Evolutionary conservation across 2,797 vertebrate genomes (phyloP).

Genomic region (Selene dorsalis): DNA sequence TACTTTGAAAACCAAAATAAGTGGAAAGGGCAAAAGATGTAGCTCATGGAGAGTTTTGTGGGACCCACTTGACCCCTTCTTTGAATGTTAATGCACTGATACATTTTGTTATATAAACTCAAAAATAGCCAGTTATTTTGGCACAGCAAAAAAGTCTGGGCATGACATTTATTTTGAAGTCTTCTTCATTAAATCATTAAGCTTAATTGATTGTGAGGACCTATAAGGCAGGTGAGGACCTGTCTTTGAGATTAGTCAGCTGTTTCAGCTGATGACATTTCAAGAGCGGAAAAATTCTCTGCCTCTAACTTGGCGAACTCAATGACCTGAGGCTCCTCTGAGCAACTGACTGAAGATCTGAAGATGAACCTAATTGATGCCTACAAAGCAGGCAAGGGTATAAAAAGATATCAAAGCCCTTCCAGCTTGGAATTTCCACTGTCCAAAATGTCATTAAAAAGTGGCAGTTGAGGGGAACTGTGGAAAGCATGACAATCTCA

Average conservation of each 20-base stretch:
- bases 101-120: background rate
- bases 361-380: background rate
- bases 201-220: conserved; percentile 16
- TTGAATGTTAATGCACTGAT: no score
- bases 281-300: background rate
- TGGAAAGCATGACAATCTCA: conserved; percentile 13
- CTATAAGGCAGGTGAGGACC: background rate
- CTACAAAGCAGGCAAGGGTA: background rate
- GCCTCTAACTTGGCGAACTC: background rate
- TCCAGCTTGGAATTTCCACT: conserved; percentile 18
- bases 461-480: background rate
- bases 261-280: conserved; percentile 14
- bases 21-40: no score
- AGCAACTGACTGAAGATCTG: background rate
- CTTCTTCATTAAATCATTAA: background rate
- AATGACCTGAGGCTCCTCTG: background rate
- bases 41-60: no score
- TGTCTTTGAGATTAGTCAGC: conserved; percentile 10
- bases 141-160: background rate
- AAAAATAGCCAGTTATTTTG: no score
- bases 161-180: background rate
- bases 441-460: conserved; percentile 21
- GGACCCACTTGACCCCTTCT: no score
- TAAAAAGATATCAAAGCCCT: conserved; percentile 17
- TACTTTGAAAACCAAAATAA: no score